Base-by-base conservation (phyloP, 2,888 invertebrate species). In the Nephrotoma appendiculata region DNA sequence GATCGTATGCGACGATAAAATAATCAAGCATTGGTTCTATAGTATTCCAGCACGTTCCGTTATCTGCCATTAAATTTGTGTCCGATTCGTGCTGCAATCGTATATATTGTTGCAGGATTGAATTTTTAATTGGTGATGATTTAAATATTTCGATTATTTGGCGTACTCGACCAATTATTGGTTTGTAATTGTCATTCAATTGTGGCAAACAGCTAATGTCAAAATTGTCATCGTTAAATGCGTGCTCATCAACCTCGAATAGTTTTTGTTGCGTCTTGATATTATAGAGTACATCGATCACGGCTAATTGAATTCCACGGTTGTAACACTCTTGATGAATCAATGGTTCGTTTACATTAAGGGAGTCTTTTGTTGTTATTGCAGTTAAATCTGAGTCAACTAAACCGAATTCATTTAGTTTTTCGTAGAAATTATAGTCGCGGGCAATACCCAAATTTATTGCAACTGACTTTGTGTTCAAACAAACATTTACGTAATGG, bases 241-340 rank as follows among this genome's bases (percentile, higher is more conserved):
- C 44, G 4, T 44, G 11, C 11, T 44, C 44, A 11, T 44, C 44
- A 11, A 44, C 11, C 44, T 44, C 44, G 44, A 9, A 44, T 44
- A 44, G 11, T 11, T 3, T 44, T 44, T 44, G 44, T 44, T 44
- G n/a, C 52, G 6, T 52, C 31, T 31, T 52, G 1, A 52, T 15
- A 52, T 52, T 6, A 71, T 86, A 86, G 12, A 86, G 86, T 42
- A 86, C 86, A 71, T 86, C 71, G 31, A 86, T 6, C 19, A 71
- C 86, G 52, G 45, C 86, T 41, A 42, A 15, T 42, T 86, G 57
- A 19, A 86, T 86, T 11, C 71, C 86, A 86, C 71, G 31, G 42
- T 86, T 86, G 42, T 86, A 86, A 11, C 52, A 57, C 19, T 57
- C 11, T 71, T 86, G 86, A 71, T 86, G 86, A 71, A 52, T 57